phyloP scores from a whole-genome alignment of 2,113 vertebrate genomes.

The Aspiorhynchus laticeps region DNA sequence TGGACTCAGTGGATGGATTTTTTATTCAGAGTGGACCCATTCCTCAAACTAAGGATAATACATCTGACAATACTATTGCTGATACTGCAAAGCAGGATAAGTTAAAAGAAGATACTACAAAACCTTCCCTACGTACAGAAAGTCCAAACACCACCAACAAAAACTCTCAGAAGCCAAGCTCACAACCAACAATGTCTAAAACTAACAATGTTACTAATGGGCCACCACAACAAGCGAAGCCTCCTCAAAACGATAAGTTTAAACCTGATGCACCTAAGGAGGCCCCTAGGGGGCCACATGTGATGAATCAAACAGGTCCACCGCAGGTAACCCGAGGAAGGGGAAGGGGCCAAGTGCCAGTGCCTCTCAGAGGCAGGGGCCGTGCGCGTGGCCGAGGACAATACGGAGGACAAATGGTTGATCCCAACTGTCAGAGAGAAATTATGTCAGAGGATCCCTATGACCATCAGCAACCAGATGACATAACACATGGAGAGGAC shows the following conservation, averaged over 20 bases:
- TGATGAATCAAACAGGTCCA: constrained; percentile 59
- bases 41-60: constrained; percentile 70
- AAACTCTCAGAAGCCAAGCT: constrained; percentile 52
- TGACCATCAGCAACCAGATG: constrained; percentile 71
- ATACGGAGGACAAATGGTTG: constrained; percentile 55
- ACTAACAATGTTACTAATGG: constrained; percentile 57
- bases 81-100: constrained; percentile 50
- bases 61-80: constrained; percentile 15
- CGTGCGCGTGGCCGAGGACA: constrained; percentile 66
- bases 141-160: constrained; percentile 26
- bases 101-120: constrained; percentile 38
- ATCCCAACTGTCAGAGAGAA: constrained; percentile 50
- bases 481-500: constrained; percentile 50
- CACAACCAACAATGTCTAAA: constrained; percentile 26
- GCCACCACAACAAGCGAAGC: constrained; percentile 73
- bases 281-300: constrained; percentile 55
- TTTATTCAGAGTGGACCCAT: constrained; percentile 78
- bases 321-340: constrained; percentile 53
- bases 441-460: constrained; percentile 60
- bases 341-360: constrained; percentile 68
- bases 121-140: constrained; percentile 42
- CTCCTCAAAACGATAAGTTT: constrained; percentile 70
- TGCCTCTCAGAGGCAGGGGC: constrained; percentile 56
- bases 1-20: constrained; percentile 69
- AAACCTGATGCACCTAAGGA: constrained; percentile 72